Evolutionary conservation across 1,140 invertebrate species (phyloP).

Genomic region (Leptestheria dahalacensis): DNA sequence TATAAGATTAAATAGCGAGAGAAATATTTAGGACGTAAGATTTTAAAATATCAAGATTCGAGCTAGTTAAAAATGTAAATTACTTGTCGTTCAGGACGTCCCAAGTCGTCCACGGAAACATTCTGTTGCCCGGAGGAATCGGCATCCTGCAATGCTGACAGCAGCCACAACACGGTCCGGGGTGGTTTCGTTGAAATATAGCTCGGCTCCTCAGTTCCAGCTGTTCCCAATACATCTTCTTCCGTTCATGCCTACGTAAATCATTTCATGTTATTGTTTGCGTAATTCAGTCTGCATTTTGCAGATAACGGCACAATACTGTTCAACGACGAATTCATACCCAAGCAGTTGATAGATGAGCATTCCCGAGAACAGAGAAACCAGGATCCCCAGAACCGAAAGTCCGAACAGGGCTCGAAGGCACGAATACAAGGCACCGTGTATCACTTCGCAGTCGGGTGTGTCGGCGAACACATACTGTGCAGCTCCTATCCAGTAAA

Average conservation of each 20-base stretch:
- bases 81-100: slow-evolving; percentile 29
- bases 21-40: too few species aligned
- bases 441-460: slow-evolving; percentile 68
- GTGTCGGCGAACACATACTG: slow-evolving; percentile 57
- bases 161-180: slow-evolving; percentile 43
- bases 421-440: slow-evolving; percentile 70
- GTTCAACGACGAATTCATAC: too few species aligned
- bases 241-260: slow-evolving; percentile 58
- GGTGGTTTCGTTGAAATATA: slow-evolving; percentile 41
- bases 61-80: too few species aligned
- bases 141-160: slow-evolving; percentile 51
- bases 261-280: too few species aligned
- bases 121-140: slow-evolving; percentile 31
- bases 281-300: slow-evolving; percentile 1
- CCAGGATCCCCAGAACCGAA: slow-evolving; percentile 70
- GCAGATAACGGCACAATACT: background rate
- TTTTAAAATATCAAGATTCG: too few species aligned
- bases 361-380: slow-evolving; percentile 83
- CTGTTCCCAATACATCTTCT: slow-evolving; percentile 88
- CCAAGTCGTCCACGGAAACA: slow-evolving; percentile 30
- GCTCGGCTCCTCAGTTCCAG: slow-evolving; percentile 64
- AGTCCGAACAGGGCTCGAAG: slow-evolving; percentile 71
- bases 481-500: slow-evolving; percentile 29
- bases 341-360: slow-evolving; percentile 71
- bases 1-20: too few species aligned